Percentiles rank a stretch among this genome's conserved stretches.
These are phyloP conservation scores for Sula dactylatra DNA, from an alignment of 2,113 vertebrate species.

Conservation along the genomic window DNA sequence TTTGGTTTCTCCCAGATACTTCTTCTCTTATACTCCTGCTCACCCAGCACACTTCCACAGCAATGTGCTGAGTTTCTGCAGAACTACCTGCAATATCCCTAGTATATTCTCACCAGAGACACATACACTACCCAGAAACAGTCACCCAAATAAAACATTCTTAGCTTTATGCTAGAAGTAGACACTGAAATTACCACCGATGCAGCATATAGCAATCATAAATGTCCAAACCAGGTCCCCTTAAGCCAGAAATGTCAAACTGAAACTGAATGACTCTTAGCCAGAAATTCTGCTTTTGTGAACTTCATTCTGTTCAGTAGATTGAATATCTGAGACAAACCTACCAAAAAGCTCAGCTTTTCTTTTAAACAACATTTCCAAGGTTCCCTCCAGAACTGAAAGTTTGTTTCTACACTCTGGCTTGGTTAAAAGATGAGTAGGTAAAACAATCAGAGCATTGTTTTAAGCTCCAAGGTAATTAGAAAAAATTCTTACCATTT, in stretches of 20 bases:
- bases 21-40: background rate
- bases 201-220: background rate
- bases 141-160: background rate
- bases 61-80: background rate
- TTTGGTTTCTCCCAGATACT: background rate
- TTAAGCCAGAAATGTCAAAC: background rate
- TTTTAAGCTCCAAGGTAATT: background rate
- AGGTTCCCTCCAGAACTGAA: background rate
- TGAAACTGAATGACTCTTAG: background rate
- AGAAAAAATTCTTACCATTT: background rate
- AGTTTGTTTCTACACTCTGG: background rate
- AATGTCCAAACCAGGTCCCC: background rate
- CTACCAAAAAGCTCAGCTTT: fast-evolving
- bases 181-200: background rate
- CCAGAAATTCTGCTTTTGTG: background rate
- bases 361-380: background rate
- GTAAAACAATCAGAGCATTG: background rate
- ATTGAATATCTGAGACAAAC: background rate
- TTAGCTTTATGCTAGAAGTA: background rate
- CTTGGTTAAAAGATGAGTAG: background rate
- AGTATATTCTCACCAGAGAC: background rate
- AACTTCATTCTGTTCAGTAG: background rate
- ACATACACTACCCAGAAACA: background rate
- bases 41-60: fast-evolving
- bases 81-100: background rate